These are phyloP conservation scores for Toxonevra muliebris DNA, from an alignment of 2,888 invertebrate species.

Conservation along the genomic window DNA sequence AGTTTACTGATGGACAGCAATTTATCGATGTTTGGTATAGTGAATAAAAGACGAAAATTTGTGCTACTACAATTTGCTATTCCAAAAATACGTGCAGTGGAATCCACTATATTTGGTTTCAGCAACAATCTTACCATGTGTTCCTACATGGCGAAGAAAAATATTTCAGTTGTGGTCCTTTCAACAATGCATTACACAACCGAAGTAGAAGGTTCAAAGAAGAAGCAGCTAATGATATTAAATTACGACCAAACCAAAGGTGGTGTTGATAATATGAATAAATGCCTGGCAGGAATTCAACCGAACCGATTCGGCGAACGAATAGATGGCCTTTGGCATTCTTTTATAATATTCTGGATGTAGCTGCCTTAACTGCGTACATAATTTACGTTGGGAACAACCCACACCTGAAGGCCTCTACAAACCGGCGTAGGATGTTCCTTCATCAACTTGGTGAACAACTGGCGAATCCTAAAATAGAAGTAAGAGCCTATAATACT, in stretches of 20 bases:
- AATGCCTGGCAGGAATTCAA: slow-evolving; percentile 32
- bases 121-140: slow-evolving; percentile 24
- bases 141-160: slow-evolving; percentile 30
- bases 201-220: slow-evolving; percentile 28
- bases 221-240: slow-evolving; percentile 23
- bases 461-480: too few species aligned
- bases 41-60: too few species aligned
- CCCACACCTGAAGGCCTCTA: too few species aligned
- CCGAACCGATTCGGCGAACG: slow-evolving; percentile 27
- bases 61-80: slow-evolving; percentile 21
- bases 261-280: slow-evolving; percentile 35
- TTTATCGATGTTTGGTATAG: too few species aligned
- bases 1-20: too few species aligned
- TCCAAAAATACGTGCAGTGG: slow-evolving; percentile 24
- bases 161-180: slow-evolving; percentile 26
- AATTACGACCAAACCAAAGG: slow-evolving; percentile 28
- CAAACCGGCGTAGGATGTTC: too few species aligned
- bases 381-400: too few species aligned
- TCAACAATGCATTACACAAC: too few species aligned
- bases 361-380: too few species aligned
- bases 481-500: slow-evolving; percentile 25
- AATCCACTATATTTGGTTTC: too few species aligned
- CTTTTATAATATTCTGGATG: too few species aligned
- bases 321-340: slow-evolving; percentile 34
- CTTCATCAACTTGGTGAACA: too few species aligned